These are phyloP conservation scores for Microcebus jonahi DNA, from an alignment of 2,113 vertebrate species.

Conservation along the genomic window DNA sequence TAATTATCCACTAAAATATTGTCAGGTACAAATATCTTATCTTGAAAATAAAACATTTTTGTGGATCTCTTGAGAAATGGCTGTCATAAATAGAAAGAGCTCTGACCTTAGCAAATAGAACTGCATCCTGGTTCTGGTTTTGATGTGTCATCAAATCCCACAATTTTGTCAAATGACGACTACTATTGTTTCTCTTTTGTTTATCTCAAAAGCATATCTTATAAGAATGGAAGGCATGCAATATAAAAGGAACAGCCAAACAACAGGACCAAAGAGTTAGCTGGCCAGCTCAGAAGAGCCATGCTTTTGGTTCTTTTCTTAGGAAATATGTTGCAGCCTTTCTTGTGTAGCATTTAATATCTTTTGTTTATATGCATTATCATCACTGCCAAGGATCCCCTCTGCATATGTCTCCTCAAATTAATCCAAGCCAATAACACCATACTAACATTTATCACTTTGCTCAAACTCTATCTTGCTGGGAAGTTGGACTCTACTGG, in stretches of 20 bases:
- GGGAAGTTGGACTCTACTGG: conserved; percentile 45
- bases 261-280: not conserved
- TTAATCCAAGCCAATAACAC: conserved; percentile 27
- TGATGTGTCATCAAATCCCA: not conserved
- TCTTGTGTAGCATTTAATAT: conserved; percentile 36
- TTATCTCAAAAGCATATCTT: conserved; percentile 13
- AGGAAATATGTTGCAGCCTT: conserved; percentile 13
- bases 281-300: not conserved
- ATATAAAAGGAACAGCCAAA: not conserved
- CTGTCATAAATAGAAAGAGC: conserved; percentile 17
- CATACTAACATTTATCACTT: conserved; percentile 52
- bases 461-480: conserved; percentile 31
- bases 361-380: conserved; percentile 32
- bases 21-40: conserved; percentile 17
- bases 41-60: conserved; percentile 40
- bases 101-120: not conserved
- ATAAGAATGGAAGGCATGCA: not conserved
- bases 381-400: not conserved
- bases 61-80: not conserved
- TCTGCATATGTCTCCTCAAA: conserved; percentile 3
- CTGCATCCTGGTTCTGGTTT: not conserved
- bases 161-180: not conserved
- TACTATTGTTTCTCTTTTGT: not conserved
- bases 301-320: not conserved
- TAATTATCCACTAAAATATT: conserved; percentile 48